Percentiles rank a stretch among this genome's conserved stretches.
Evolutionary conservation across 2,888 invertebrate genomes (phyloP).

Genomic region (Andrena fulva): DNA sequence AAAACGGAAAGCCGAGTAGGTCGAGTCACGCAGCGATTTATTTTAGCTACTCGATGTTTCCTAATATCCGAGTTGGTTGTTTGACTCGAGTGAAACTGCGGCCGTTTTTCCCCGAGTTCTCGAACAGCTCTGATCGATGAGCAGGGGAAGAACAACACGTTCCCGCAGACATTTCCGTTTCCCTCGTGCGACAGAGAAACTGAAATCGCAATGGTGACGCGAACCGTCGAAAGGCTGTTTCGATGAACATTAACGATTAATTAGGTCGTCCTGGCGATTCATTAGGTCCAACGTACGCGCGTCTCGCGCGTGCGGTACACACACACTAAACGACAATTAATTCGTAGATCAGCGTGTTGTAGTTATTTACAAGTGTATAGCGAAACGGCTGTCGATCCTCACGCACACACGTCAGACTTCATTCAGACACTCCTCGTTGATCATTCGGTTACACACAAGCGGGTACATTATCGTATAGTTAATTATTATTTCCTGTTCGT

Average conservation of each 20-base stretch:
- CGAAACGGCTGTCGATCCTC: slow-evolving; percentile 41
- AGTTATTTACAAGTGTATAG: slow-evolving; percentile 70
- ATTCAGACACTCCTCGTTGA: slow-evolving; percentile 46
- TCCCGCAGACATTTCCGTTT: slow-evolving; percentile 48
- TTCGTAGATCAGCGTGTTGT: slow-evolving; percentile 61
- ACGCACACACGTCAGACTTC: slow-evolving; percentile 49
- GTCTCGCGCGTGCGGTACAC: slow-evolving; percentile 59
- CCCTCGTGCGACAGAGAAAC: slow-evolving; percentile 51
- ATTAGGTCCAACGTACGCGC: slow-evolving; percentile 65
- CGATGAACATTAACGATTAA: slow-evolving; percentile 69
- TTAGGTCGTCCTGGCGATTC: slow-evolving; percentile 72
- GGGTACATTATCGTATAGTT: slow-evolving; percentile 20
- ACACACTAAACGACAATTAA: slow-evolving; percentile 71
- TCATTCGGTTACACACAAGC: slow-evolving; percentile 56
- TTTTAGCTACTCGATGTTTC: background rate
- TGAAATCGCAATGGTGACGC: slow-evolving; percentile 36
- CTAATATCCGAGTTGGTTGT: background rate
- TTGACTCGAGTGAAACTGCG: background rate
- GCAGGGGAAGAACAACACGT: slow-evolving; percentile 70
- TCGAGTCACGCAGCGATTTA: background rate
- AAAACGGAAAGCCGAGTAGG: no score
- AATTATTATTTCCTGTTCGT: slow-evolving; percentile 9
- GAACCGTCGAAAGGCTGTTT: slow-evolving; percentile 69
- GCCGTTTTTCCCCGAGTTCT: background rate
- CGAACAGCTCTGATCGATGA: background rate